Evolutionary conservation across 2,797 vertebrate genomes (phyloP), one percentile per base, ranked within the genome.

Genomic region (Rhinichthys osculus): DNA sequence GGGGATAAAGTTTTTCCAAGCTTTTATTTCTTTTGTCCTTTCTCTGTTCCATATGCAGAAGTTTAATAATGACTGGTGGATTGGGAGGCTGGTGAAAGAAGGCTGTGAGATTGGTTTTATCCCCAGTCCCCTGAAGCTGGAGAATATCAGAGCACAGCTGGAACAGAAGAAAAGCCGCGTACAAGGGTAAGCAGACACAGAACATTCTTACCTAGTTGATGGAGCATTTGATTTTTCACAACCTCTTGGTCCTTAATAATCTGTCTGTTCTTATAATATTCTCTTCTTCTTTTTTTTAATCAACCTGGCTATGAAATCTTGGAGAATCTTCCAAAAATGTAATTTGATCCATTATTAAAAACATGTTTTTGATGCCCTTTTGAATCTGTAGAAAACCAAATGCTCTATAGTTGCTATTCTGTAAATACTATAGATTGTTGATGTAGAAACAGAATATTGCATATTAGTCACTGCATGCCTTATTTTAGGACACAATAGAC

Each of bases 51-150:
- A 7, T 27, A 62, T 86, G 35, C 94, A 98, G 98, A 99, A 99
- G 91, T 99, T 98, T 93, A 99, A 97, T 92, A 99, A 99, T 23
- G 98, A 99, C 93, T 99, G 98, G 98, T 99, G 98, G 98, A 98
- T 99, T 1, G 98, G 98, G 42, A 94, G 95, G 38, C 91, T 96
- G 86, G 95, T 96, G 90, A 96, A 96, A 73, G 95, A 96, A 92
- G 95, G 95, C 91, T 95, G 95, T 78, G 95, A 96, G 92, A 95
- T 95, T 85, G 95, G 95, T 85, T 96, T 95, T 93, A 99, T 99
- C 91, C 98, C 98, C 88, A 99, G 98, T 92, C 98, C 98, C 0
- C 96, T 99, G 92, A 99, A 99, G 90, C 96, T 99, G 87, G 98
- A 99, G 92, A 96, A 96, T 93, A 97, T 98, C 93, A 92, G 97